These are phyloP conservation scores for Spondyliosoma cantharus DNA, from an alignment of 2,797 vertebrate species.

Conservation along the genomic window DNA sequence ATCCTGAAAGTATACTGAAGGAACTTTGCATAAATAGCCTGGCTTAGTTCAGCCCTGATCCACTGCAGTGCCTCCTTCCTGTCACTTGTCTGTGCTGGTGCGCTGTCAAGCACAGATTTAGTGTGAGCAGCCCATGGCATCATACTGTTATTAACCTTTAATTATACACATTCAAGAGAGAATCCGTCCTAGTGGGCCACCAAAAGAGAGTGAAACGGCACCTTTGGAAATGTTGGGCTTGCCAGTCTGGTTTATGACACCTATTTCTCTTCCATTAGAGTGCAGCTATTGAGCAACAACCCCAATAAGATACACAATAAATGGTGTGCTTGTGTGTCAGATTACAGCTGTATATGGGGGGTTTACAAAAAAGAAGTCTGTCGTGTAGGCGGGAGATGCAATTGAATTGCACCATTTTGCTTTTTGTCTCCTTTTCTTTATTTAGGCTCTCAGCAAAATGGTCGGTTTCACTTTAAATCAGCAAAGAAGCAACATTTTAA, in stretches of 20 bases:
- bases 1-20: not conserved
- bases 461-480: conserved; percentile 26
- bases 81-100: conserved; percentile 76
- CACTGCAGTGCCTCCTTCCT: conserved; percentile 61
- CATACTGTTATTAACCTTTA: conserved; percentile 36
- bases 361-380: not conserved
- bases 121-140: conserved; percentile 16
- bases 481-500: conserved; percentile 31
- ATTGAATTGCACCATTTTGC: conserved; percentile 20
- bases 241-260: conserved; percentile 20
- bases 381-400: not conserved
- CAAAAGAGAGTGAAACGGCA: conserved; percentile 16
- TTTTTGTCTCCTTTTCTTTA: conserved; percentile 23
- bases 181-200: conserved; percentile 37
- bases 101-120: conserved; percentile 21
- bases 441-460: conserved; percentile 34
- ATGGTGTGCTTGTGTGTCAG: not conserved
- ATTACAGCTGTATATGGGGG: not conserved
- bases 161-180: conserved; percentile 49
- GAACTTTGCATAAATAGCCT: not conserved
- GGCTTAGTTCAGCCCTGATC: not conserved
- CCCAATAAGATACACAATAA: not conserved
- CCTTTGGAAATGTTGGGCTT: conserved; percentile 28
- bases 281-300: conserved; percentile 28
- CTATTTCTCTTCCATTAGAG: conserved; percentile 23